Evolutionary conservation across 2,888 invertebrate species (phyloP).

Genomic region (Temnothorax rugatulus): DNA sequence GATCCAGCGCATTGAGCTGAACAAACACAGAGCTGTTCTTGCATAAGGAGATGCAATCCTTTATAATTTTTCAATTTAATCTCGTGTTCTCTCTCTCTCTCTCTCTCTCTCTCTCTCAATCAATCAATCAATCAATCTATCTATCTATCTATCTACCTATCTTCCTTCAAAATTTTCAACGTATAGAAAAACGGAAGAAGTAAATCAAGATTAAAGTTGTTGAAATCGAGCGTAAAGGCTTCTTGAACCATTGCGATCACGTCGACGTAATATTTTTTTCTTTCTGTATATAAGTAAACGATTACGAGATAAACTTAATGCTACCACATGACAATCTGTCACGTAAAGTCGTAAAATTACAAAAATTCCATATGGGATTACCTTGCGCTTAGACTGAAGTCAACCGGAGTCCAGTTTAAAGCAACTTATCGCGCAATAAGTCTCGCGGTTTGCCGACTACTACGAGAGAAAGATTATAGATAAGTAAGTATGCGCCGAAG

Average conservation of each 20-base stretch:
- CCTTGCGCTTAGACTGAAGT: background rate
- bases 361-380: conserved; percentile 17
- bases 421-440: conserved; percentile 38
- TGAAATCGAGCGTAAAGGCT: too few species aligned
- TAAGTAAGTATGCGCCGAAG: conserved; percentile 52
- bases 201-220: too few species aligned
- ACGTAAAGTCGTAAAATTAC: conserved; percentile 1
- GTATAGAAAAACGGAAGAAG: too few species aligned
- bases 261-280: background rate
- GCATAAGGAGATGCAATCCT: background rate
- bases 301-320: background rate
- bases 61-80: background rate
- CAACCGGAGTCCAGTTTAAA: conserved; percentile 33
- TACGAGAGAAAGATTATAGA: conserved; percentile 36
- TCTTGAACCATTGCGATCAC: background rate
- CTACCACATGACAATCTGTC: background rate
- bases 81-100: too few species aligned
- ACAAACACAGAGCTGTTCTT: background rate
- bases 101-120: background rate
- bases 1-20: background rate
- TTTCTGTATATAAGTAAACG: background rate
- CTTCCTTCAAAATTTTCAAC: too few species aligned
- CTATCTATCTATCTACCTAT: too few species aligned
- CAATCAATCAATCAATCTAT: too few species aligned
- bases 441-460: background rate